Percentiles rank a stretch among this genome's conserved stretches.
Conservation (phyloP, 2,797 vertebrate genomes). For the Enteromius trimaculatus region DNA sequence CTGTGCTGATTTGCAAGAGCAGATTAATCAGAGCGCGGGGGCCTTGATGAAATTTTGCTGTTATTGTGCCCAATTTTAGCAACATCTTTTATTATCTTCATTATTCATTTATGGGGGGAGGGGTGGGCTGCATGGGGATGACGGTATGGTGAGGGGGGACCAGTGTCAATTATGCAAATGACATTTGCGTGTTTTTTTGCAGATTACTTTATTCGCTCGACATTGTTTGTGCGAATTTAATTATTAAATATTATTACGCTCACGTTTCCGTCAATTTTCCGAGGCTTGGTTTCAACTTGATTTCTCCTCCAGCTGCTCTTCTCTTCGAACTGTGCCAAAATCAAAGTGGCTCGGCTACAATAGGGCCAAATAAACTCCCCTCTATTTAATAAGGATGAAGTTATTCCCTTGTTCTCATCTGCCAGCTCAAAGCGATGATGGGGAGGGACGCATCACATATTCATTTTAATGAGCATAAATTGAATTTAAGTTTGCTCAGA, state of each 20-base stretch:
- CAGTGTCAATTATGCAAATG: slow-evolving; percentile 99
- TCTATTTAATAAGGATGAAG: slow-evolving; percentile 97
- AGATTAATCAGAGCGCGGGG: slow-evolving; percentile 98
- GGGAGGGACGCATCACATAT: slow-evolving; percentile 85
- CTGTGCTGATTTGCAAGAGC: slow-evolving; percentile 93
- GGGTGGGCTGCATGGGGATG: slow-evolving; percentile 44
- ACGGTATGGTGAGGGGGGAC: slow-evolving; percentile 66
- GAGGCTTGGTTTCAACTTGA: slow-evolving; percentile 92
- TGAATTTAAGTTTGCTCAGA: slow-evolving; percentile 98
- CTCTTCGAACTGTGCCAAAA: slow-evolving; percentile 88
- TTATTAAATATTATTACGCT: slow-evolving; percentile 99
- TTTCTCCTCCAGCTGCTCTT: slow-evolving; percentile 93
- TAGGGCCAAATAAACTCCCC: slow-evolving; percentile 95
- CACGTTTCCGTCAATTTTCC: slow-evolving; percentile 91
- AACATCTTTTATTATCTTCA: slow-evolving; percentile 99
- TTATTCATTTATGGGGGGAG: slow-evolving; percentile 92
- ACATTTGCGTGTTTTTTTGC: slow-evolving; percentile 87
- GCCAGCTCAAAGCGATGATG: slow-evolving; percentile 86
- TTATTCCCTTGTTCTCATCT: slow-evolving; percentile 91
- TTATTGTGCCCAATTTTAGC: slow-evolving; percentile 99
- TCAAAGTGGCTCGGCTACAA: slow-evolving; percentile 88
- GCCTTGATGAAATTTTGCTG: slow-evolving; percentile 99
- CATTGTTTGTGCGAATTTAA: slow-evolving; percentile 97
- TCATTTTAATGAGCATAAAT: slow-evolving; percentile 96
- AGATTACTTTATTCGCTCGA: slow-evolving; percentile 94